Evolutionary conservation across 1,140 invertebrate species (phyloP).

Genomic region (Acromyrmex heyeri): DNA sequence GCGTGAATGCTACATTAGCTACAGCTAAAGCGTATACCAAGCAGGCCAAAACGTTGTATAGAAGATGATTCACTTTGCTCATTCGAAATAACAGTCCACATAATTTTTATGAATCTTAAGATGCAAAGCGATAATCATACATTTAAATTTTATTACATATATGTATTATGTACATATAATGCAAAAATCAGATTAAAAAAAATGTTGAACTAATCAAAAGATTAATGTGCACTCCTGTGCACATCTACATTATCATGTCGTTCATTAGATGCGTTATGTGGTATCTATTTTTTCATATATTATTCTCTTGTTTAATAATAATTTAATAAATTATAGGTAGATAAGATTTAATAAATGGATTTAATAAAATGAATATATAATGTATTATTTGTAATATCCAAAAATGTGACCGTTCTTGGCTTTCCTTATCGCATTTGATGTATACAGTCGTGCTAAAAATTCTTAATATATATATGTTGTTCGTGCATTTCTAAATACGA

Average conservation of each 20-base stretch:
- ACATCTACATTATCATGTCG: neutral
- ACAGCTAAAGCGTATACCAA: slow-evolving; percentile 38
- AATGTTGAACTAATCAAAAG: neutral
- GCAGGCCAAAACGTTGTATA: slow-evolving; percentile 9
- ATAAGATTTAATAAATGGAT: no score
- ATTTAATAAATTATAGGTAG: no score
- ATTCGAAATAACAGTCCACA: neutral
- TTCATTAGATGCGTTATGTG: neutral
- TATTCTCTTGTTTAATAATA: no score
- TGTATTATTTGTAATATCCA: no score
- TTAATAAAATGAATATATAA: no score
- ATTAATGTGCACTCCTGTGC: neutral
- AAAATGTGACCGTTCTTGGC: no score
- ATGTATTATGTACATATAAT: neutral
- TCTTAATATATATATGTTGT: no score
- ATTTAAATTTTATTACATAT: neutral
- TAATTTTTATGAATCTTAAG: slow-evolving; percentile 2
- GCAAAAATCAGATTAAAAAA: neutral
- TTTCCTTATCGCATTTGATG: no score
- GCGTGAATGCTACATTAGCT: slow-evolving; percentile 51
- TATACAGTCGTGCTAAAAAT: no score
- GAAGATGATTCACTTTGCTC: slow-evolving; percentile 18
- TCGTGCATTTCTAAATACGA: no score
- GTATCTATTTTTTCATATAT: neutral
- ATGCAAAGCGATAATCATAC: neutral